These are phyloP conservation scores for Pan troglodytes DNA, from an alignment of 2,113 vertebrate species.

Conservation along the genomic window NHGRI_mPanTro3-v2.1_pri NC_072409.2:29305501-29306000, in stretches of 20 bases:
- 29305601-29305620: background rate
- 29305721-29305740: background rate
- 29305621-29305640: background rate
- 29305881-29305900: background rate
- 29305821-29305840: background rate
- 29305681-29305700: too few relatives aligned
- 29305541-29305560: background rate
- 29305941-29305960: background rate
- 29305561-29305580: background rate
- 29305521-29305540: background rate
- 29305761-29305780: background rate
- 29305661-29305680: background rate
- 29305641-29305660: background rate
- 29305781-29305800: background rate
- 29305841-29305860: background rate
- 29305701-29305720: background rate
- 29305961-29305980: background rate
- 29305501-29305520: background rate
- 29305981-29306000: background rate
- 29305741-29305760: background rate
- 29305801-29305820: background rate
- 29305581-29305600: background rate
- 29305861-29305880: background rate
- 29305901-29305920: background rate
- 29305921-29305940: background rate